Evolutionary conservation across 2,797 vertebrate genomes (phyloP).

Genomic region (Clarias platycephalus): DNA sequence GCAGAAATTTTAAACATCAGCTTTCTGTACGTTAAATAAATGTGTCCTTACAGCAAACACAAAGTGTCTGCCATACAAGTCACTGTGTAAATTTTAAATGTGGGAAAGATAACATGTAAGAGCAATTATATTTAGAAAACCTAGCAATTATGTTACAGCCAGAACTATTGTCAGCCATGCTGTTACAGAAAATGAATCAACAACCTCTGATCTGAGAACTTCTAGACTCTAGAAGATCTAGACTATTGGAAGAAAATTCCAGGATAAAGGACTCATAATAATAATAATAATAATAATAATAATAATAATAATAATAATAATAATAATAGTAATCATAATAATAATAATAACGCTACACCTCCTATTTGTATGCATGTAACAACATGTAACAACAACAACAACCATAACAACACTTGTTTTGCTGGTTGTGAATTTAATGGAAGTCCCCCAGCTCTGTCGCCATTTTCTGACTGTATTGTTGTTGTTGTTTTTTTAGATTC

Average conservation of each 20-base stretch:
- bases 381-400: neutral
- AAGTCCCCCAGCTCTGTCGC: neutral
- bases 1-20: neutral
- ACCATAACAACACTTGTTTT: neutral
- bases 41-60: neutral
- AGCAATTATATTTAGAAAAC: neutral
- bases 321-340: neutral
- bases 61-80: neutral
- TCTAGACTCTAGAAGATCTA: neutral
- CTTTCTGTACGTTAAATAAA: neutral
- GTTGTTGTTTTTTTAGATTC: neutral
- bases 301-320: neutral
- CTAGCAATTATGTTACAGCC: neutral
- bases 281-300: neutral
- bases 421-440: neutral
- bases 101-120: neutral
- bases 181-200: neutral
- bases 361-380: neutral
- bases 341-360: neutral
- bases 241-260: neutral
- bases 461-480: slow-evolving; percentile 6
- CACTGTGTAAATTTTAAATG: neutral
- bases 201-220: neutral
- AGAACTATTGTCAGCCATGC: too few species aligned
- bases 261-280: neutral